Conservation (phyloP, 2,797 vertebrate species). For the Carcharodon carcharias region DNA sequence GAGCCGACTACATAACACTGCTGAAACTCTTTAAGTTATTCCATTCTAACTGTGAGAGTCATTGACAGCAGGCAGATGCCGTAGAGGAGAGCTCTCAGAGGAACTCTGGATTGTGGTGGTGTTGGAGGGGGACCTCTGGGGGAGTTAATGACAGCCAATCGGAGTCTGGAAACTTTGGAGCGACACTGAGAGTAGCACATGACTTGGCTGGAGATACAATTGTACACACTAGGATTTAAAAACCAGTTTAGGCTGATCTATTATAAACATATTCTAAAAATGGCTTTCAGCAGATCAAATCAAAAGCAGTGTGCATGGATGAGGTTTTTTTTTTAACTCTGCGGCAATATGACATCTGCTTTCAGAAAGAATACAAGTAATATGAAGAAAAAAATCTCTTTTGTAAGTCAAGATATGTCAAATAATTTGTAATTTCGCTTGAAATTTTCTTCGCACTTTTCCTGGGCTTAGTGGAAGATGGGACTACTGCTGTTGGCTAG, state of each 20-base stretch:
- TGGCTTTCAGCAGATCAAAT: conserved; percentile 27
- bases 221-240: conserved; percentile 19
- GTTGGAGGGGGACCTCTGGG: not conserved
- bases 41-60: conserved; percentile 32
- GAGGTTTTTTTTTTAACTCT: not conserved
- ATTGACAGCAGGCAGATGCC: conserved; percentile 35
- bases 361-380: not conserved
- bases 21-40: conserved; percentile 30
- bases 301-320: not conserved
- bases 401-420: no score
- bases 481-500: not conserved
- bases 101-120: conserved; percentile 26
- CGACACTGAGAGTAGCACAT: conserved; percentile 14
- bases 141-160: conserved; percentile 35
- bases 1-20: conserved; percentile 20
- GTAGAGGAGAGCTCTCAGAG: conserved; percentile 27
- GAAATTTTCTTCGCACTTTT: not conserved
- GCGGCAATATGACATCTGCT: not conserved
- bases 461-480: not conserved
- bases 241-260: conserved; percentile 30
- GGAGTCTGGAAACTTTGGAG: conserved; percentile 32
- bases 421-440: not conserved
- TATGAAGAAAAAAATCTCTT: not conserved
- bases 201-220: conserved; percentile 9
- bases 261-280: conserved; percentile 27